Evolutionary conservation across 37 sponge, comb jelly and placozoan genomes (phyloP).

Genomic region (Tethya wilhelma): DNA sequence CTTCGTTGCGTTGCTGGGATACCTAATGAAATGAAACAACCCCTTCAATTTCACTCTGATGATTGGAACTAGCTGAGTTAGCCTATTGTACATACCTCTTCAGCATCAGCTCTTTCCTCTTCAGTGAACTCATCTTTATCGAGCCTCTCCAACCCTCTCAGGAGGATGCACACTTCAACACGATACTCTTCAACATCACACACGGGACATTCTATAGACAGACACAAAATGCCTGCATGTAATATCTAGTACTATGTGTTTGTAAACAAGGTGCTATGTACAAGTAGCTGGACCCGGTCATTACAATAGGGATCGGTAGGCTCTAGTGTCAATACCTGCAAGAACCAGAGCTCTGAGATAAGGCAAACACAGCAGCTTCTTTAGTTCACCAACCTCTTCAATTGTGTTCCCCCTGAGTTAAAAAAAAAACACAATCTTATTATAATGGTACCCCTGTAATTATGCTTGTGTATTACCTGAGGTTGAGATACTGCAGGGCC

Average conservation of each 20-base stretch:
- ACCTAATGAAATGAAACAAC: slow-evolving; percentile 3
- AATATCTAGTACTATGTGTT: not conserved
- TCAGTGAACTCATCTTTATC: slow-evolving; percentile 92
- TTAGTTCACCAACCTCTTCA: slow-evolving; percentile 63
- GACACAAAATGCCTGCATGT: not conserved
- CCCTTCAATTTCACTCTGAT: not conserved
- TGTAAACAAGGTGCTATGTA: not conserved
- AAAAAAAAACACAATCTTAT: not conserved
- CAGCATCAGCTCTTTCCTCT: slow-evolving; percentile 93
- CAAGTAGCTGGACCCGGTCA: not conserved
- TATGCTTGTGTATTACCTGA: slow-evolving; percentile 57
- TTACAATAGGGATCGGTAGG: no score
- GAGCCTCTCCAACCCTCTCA: slow-evolving; percentile 86
- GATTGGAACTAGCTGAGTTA: not conserved
- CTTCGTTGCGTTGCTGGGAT: slow-evolving; percentile 18
- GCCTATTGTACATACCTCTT: slow-evolving; percentile 64
- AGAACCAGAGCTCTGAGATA: slow-evolving; percentile 77
- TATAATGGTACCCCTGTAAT: not conserved
- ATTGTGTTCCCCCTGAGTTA: slow-evolving; percentile 70
- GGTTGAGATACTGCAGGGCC: slow-evolving; percentile 88
- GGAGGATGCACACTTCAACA: slow-evolving; percentile 76
- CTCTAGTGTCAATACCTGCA: slow-evolving; percentile 55
- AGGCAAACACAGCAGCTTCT: slow-evolving; percentile 79
- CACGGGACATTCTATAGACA: slow-evolving; percentile 69
- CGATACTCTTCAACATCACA: slow-evolving; percentile 88